Conservation (phyloP, 2,888 invertebrate species). For the Plutella xylostella region DNA sequence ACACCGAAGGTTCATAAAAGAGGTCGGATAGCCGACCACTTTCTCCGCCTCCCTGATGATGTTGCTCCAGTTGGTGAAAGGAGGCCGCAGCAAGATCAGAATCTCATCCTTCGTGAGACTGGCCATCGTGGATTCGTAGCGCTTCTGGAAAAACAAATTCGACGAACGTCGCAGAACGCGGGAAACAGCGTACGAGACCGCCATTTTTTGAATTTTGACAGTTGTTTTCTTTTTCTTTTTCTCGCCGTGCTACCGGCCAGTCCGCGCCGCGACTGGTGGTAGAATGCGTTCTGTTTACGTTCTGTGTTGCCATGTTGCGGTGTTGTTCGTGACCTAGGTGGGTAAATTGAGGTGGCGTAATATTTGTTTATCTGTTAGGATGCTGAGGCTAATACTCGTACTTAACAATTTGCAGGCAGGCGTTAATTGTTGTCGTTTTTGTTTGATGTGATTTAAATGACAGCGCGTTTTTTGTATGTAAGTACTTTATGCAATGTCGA, state of each 20-base stretch:
- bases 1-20: constrained; percentile 70
- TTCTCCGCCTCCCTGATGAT: constrained; percentile 62
- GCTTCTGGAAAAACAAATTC: constrained; percentile 47
- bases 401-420: no score
- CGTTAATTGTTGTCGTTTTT: no score
- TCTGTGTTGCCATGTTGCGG: constrained; percentile 8
- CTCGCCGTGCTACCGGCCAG: constrained; percentile 4
- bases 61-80: constrained; percentile 61
- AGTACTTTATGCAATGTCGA: no score
- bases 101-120: constrained; percentile 61
- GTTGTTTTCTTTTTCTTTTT: constrained; percentile 3
- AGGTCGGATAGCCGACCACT: constrained; percentile 69
- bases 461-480: no score
- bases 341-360: no score
- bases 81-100: constrained; percentile 48
- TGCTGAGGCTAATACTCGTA: no score
- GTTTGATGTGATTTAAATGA: no score
- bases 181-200: constrained; percentile 41
- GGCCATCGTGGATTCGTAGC: constrained; percentile 54
- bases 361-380: no score
- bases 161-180: constrained; percentile 47
- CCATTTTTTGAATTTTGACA: constrained; percentile 29
- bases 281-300: constrained; percentile 12
- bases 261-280: constrained; percentile 9
- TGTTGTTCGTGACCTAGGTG: no score